phyloP scores from a whole-genome alignment of 2,888 invertebrate genomes.

The Cotesia congregata region DNA sequence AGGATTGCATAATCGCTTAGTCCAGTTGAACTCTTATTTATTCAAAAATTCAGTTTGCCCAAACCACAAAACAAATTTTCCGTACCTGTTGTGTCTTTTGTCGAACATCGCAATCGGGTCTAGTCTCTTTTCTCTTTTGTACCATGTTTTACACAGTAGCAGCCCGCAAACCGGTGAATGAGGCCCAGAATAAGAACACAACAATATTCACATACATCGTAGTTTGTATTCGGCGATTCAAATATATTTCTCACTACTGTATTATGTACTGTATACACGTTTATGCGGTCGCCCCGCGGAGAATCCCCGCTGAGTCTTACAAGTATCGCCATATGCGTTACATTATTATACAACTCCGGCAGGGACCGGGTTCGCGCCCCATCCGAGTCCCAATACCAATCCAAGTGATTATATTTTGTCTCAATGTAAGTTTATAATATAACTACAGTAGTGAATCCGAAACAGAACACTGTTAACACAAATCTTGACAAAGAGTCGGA shows the following conservation, averaged over 20 bases:
- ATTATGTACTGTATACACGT: conserved; percentile 19
- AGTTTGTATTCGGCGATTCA: background rate
- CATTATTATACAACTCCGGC: conserved; percentile 64
- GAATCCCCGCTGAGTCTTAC: conserved; percentile 69
- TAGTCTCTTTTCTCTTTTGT: no score
- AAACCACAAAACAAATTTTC: conserved; percentile 22
- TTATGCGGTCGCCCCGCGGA: conserved; percentile 45
- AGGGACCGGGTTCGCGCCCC: conserved; percentile 44
- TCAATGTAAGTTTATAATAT: conserved; percentile 23
- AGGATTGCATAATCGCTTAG: conserved; percentile 54
- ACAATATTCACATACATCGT: conserved; percentile 58
- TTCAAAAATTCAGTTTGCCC: conserved; percentile 23
- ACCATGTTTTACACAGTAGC: no score
- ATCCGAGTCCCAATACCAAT: conserved; percentile 37
- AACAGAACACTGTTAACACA: conserved; percentile 48
- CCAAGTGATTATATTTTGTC: background rate
- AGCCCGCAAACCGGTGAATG: conserved; percentile 53
- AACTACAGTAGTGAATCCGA: conserved; percentile 38
- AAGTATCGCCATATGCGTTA: conserved; percentile 68
- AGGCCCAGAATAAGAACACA: conserved; percentile 55
- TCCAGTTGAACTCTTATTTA: conserved; percentile 24
- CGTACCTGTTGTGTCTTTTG: background rate
- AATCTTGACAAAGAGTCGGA: conserved; percentile 65
- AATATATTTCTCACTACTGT: background rate
- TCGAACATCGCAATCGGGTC: no score